A percentile compares a stretch with the other conserved stretches of the same genome.
These are phyloP conservation scores for Lacerta agilis DNA, from an alignment of 2,797 vertebrate genomes.

Conservation along the genomic window DNA sequence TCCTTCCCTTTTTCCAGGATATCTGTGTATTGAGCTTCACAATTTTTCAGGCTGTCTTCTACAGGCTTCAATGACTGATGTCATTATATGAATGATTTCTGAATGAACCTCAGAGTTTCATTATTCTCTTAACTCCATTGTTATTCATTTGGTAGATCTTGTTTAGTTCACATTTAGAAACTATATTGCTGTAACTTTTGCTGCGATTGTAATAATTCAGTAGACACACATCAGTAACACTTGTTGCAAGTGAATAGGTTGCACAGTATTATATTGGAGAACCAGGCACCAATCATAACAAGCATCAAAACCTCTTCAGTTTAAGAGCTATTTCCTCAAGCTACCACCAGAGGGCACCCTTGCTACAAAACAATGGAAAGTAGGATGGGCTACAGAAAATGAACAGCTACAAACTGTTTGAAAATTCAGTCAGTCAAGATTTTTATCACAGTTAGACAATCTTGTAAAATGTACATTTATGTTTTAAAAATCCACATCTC, in stretches of 20 bases:
- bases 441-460: neutral
- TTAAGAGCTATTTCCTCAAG: neutral
- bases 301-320: neutral
- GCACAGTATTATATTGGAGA: neutral
- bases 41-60: neutral
- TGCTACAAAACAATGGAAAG: neutral
- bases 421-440: neutral
- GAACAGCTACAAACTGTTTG: neutral
- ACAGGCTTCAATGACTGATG: neutral
- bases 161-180: neutral
- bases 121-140: neutral
- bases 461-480: neutral
- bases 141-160: neutral
- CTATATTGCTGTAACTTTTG: neutral
- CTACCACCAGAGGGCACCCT: slow-evolving; percentile 25
- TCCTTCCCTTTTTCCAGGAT: neutral
- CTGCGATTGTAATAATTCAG: neutral
- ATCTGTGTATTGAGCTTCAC: neutral
- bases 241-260: neutral
- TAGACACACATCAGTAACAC: neutral
- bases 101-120: neutral
- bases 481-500: neutral
- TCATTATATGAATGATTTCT: neutral
- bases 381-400: neutral
- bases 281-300: neutral